Percentiles rank a stretch among this genome's conserved stretches.
phyloP scores from a whole-genome alignment of 37 sponge, comb jelly and placozoan genomes.

The Aphrocallistes beatrix region DNA sequence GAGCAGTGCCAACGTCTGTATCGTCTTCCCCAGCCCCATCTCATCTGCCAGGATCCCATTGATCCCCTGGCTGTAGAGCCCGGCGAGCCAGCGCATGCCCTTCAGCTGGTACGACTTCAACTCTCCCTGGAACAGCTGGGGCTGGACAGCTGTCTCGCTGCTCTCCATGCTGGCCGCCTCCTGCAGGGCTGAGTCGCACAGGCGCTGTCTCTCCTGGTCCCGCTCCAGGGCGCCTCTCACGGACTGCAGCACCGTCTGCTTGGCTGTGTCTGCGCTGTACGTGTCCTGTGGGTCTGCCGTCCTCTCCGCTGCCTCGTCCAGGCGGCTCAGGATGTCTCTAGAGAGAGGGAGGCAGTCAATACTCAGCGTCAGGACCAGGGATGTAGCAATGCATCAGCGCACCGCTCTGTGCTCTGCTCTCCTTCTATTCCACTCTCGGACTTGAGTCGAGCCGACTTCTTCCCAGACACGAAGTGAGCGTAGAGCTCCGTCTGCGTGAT shows the following conservation, averaged over 20 bases:
- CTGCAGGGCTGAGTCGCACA: constrained; percentile 24
- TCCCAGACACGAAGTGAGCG: constrained; percentile 93
- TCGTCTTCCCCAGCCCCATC: constrained; percentile 93
- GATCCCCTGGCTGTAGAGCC: constrained; percentile 87
- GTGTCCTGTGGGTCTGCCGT: neutral
- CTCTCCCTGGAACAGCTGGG: constrained; percentile 55
- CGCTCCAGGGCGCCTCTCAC: neutral
- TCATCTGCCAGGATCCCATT: constrained; percentile 94
- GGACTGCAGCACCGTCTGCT: neutral
- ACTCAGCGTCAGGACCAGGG: too few relatives aligned
- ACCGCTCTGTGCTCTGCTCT: too few relatives aligned
- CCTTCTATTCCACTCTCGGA: neutral
- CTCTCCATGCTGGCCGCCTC: constrained; percentile 24
- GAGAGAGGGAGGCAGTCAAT: too few relatives aligned
- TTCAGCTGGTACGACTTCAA: constrained; percentile 86
- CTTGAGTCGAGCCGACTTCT: constrained; percentile 39
- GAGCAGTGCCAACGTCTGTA: constrained; percentile 76
- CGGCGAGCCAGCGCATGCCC: constrained; percentile 93
- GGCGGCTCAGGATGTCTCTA: neutral
- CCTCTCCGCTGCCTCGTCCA: neutral
- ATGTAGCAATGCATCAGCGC: too few relatives aligned
- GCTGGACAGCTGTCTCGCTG: constrained; percentile 33
- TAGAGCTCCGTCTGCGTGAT: constrained; percentile 95
- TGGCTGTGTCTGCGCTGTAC: neutral
- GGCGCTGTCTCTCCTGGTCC: neutral